A percentile compares a stretch with the other conserved stretches of the same genome.
Evolutionary conservation across 2,113 vertebrate genomes (phyloP).

Genomic region (Neotoma lepida): DNA sequence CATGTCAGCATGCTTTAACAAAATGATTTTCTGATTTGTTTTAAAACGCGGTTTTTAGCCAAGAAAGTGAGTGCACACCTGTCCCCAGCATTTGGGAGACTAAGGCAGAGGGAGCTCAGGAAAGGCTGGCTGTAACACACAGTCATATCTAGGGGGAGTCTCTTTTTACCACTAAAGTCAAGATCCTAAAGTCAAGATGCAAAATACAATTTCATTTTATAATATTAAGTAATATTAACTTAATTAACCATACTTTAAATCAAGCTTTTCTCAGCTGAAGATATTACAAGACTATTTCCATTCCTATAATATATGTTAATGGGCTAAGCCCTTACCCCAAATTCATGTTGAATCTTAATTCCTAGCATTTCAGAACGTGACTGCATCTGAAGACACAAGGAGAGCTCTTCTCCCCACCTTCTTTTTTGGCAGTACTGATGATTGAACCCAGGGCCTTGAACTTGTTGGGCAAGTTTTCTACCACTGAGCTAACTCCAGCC

Average conservation of each 20-base stretch:
- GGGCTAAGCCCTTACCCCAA: background rate
- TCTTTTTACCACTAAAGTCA: background rate
- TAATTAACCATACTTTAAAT: slow-evolving; percentile 26
- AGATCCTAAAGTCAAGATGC: background rate
- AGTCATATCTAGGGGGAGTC: background rate
- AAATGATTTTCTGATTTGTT: slow-evolving; percentile 40
- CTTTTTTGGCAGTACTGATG: background rate
- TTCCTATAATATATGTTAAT: background rate
- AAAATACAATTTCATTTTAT: slow-evolving; percentile 39
- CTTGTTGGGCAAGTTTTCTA: background rate
- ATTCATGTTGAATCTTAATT: background rate
- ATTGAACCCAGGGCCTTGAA: background rate
- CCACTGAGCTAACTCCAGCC: background rate
- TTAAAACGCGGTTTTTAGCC: slow-evolving; percentile 5
- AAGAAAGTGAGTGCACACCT: background rate
- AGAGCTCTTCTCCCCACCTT: fast-evolving
- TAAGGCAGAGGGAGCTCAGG: too few relatives aligned
- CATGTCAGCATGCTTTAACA: slow-evolving; percentile 1
- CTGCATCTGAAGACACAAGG: background rate
- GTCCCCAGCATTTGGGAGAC: background rate
- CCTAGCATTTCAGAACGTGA: background rate
- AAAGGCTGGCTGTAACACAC: background rate
- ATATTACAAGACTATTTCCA: background rate
- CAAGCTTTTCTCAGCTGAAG: slow-evolving; percentile 15
- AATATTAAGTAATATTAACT: slow-evolving; percentile 21